Evolutionary conservation across 92 coral and sea anemone genomes (phyloP), one percentile per base, ranked within the genome.

Genomic region (Plumapathes pennacea): DNA sequence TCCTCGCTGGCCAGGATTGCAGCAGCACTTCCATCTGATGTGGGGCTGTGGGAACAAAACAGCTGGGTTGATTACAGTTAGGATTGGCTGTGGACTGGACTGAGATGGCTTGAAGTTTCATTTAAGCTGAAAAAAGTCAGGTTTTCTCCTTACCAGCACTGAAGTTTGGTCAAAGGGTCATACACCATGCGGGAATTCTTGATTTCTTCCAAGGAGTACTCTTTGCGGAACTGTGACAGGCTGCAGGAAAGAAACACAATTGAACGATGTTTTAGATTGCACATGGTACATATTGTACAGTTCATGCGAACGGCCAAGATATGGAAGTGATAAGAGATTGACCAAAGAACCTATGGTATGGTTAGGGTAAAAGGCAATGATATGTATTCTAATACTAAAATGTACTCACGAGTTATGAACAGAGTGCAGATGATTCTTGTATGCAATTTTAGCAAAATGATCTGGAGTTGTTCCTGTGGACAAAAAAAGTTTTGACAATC

Each of bases 1-100:
- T 81, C 96, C 57, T 89, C 97, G 66, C 89, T 89, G 23, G 90
- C 96, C 15, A 94, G 51, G 25, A 94, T 51, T 9, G 90, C 99
- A 10, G 99, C 99, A 9, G 99, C 99, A 77, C 97, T 73, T 20
- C 99, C 99, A 69, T 94, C 99, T 62, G 97, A 89, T 23, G 99
- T 94, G n/a, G 99, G 99, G 38, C 99, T 94, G 57, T n/a, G n/a
- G n/a, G n/a, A n/a, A n/a, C n/a, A n/a, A n/a, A n/a, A n/a, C n/a
- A n/a, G n/a, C n/a, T n/a, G n/a, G n/a, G n/a, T n/a, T n/a, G n/a
- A n/a, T n/a, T n/a, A n/a, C n/a, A n/a, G n/a, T n/a, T n/a, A n/a
- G n/a, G n/a, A n/a, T n/a, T n/a, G n/a, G n/a, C n/a, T n/a, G n/a
- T n/a, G n/a, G n/a, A n/a, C n/a, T n/a, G n/a, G n/a, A n/a, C n/a